Evolutionary conservation across 2,113 vertebrate genomes (phyloP), one percentile per base, ranked within the genome.

Genomic region (Oryzias melastigma): DNA sequence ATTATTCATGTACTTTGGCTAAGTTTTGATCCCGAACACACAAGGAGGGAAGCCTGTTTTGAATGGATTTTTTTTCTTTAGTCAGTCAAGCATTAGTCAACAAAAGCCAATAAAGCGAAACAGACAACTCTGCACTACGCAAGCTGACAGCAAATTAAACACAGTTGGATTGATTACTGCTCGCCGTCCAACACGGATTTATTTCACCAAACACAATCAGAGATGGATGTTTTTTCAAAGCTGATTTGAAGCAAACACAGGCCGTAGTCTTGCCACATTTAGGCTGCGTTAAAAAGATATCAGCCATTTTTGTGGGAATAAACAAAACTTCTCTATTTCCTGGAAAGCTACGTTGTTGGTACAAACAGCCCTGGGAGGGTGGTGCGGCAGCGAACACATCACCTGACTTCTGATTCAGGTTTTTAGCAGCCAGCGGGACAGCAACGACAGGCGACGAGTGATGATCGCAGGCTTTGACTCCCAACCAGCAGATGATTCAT

Each of bases 351-450:
- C 83, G 73, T 52, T 81, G 82, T 81, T 59, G 65, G 64, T 75
- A 14, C 77, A 57, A 78, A 80, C 77, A 68, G 83, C 78, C 80
- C 82, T 78, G 61, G 69, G 74, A 65, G 82, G 84, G 80, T 60
- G 73, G 71, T 71, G 76, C 61, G 65, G 77, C 78, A 83, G 82
- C 75, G 20, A 79, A 65, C 59, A 62, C 67, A 80, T 90, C 90
- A 90, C 88, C 89, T 91, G 88, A 89, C 84, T 87, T 87, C 78
- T 87, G 88, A 88, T 90, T 89, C 87, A 85, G 82, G 90, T 10
- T 35, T 89, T 88, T 90, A 89, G 89, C 82, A 84, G 73, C 79
- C 72, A 73, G 75, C 43, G 65, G 46, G 57, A 22, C 55, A 52
- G 64, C 67, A 65, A 71, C 46, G 72, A 82, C 80, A 73, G 77